Conservation (phyloP, 37 sponge, comb jelly and placozoan genomes). For the Oopsacas minuta region DNA sequence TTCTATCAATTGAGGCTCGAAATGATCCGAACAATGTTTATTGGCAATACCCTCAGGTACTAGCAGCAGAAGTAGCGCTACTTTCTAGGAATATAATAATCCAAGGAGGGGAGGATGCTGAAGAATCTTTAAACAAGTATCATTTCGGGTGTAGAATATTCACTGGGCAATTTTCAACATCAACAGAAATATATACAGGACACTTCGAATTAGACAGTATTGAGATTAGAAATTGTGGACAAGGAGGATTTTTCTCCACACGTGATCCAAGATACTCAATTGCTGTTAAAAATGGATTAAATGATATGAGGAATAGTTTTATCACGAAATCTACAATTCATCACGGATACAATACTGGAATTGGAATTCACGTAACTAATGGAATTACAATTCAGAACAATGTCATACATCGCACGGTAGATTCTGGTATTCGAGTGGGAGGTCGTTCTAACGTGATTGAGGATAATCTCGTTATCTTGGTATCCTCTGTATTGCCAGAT, state of each 20-base stretch:
- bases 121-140: slow-evolving; percentile 36
- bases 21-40: not conserved
- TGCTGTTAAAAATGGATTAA: slow-evolving; percentile 31
- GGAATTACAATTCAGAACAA: slow-evolving; percentile 35
- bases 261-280: slow-evolving; percentile 66
- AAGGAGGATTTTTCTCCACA: slow-evolving; percentile 55
- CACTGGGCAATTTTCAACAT: slow-evolving; percentile 30
- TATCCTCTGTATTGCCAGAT: slow-evolving; percentile 53
- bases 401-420: slow-evolving; percentile 56
- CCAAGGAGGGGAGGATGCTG: slow-evolving; percentile 50
- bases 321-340: slow-evolving; percentile 47
- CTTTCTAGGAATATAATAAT: slow-evolving; percentile 57
- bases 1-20: not conserved
- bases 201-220: slow-evolving; percentile 34
- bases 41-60: not conserved
- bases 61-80: slow-evolving; percentile 67
- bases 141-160: slow-evolving; percentile 68
- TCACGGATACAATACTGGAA: slow-evolving; percentile 69
- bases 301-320: slow-evolving; percentile 26
- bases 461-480: slow-evolving; percentile 49
- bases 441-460: slow-evolving; percentile 27
- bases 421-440: slow-evolving; percentile 44
- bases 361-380: slow-evolving; percentile 54
- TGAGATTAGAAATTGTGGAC: slow-evolving; percentile 67
- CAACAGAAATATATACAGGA: slow-evolving; percentile 17